These are phyloP conservation scores for Chionomys nivalis DNA, from an alignment of 2,113 vertebrate genomes.

Conservation along the genomic window DNA sequence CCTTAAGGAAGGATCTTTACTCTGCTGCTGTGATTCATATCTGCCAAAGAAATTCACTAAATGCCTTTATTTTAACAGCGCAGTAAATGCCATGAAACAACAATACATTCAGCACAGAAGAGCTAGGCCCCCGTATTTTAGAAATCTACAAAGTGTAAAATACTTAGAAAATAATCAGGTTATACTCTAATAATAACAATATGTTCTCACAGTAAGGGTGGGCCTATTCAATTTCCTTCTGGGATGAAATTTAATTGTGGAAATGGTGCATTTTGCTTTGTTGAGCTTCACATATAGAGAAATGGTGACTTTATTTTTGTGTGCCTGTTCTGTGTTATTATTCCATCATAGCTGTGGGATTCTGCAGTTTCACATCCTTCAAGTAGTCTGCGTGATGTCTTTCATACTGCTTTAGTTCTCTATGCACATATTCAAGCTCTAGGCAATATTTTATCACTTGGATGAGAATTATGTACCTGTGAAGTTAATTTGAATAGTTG, in stretches of 20 bases:
- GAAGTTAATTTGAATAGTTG: conserved; percentile 45
- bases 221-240: conserved; percentile 20
- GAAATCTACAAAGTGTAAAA: not conserved
- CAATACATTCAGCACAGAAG: not conserved
- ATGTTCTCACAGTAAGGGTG: not conserved
- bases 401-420: not conserved
- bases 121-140: not conserved
- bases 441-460: conserved; percentile 12
- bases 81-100: not conserved
- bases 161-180: not conserved
- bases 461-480: not conserved
- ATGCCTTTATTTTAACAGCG: not conserved
- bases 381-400: not conserved
- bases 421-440: not conserved
- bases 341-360: not conserved
- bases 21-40: not conserved
- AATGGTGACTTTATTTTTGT: conserved; percentile 1
- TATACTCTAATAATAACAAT: not conserved
- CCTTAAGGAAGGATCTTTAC: not conserved
- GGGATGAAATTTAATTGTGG: not conserved
- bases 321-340: conserved; percentile 2
- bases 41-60: not conserved
- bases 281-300: not conserved
- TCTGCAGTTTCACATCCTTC: not conserved
- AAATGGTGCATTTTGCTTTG: not conserved